These are phyloP conservation scores for Eonycteris spelaea DNA, from an alignment of 2,113 vertebrate genomes.

Conservation along the genomic window DNA sequence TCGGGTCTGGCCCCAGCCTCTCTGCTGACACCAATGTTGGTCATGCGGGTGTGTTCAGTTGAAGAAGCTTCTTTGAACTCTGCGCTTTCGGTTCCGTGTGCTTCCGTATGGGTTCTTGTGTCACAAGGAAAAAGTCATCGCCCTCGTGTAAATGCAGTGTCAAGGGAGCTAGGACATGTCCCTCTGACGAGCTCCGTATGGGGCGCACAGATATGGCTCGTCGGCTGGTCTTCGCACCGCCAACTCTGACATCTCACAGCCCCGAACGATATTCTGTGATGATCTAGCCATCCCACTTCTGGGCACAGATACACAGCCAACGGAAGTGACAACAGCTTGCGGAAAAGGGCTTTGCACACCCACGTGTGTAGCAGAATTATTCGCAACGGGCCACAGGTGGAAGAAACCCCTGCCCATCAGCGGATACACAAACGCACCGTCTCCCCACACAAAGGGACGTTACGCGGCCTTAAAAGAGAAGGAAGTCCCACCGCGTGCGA, in stretches of 20 bases:
- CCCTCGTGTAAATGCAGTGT: not conserved
- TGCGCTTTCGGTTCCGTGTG: not conserved
- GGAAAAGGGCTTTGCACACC: not conserved
- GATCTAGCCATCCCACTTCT: too few species aligned
- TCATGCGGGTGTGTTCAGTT: too few species aligned
- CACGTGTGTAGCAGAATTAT: not conserved
- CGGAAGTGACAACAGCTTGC: not conserved
- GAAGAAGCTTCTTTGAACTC: not conserved
- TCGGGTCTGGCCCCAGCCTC: not conserved
- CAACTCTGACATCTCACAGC: too few species aligned
- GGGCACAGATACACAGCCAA: not conserved
- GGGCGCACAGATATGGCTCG: not conserved
- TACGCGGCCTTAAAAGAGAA: not conserved
- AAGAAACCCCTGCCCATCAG: fast-evolving
- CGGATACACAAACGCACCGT: too few species aligned
- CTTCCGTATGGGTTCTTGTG: not conserved
- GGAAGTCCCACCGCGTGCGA: not conserved
- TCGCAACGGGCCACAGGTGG: not conserved
- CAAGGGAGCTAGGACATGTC: not conserved
- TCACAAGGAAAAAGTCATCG: not conserved
- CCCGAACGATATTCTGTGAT: too few species aligned
- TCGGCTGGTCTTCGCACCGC: not conserved
- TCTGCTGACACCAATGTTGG: not conserved
- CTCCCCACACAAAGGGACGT: not conserved
- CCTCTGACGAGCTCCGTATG: not conserved